These are phyloP conservation scores for Perognathus longimembris DNA, from an alignment of 2,113 vertebrate genomes.

Conservation along the genomic window DNA sequence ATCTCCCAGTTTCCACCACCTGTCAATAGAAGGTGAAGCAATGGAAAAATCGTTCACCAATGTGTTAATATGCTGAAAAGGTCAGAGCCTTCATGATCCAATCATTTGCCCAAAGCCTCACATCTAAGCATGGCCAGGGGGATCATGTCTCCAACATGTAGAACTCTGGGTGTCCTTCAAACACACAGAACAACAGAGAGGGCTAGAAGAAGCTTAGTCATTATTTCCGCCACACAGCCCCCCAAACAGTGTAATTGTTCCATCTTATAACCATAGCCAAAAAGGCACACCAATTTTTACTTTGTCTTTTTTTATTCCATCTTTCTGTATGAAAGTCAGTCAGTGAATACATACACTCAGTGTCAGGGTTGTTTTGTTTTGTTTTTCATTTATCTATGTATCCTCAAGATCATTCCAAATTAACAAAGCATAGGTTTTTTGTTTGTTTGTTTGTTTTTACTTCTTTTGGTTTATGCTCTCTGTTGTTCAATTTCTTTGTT, in stretches of 20 bases:
- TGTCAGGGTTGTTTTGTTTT: not conserved
- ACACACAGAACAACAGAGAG: too few relatives aligned
- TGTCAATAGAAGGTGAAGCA: too few relatives aligned
- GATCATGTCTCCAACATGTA: too few relatives aligned
- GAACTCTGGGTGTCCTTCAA: too few relatives aligned
- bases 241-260: not conserved
- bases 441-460: not conserved
- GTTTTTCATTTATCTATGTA: not conserved
- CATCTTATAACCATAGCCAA: not conserved
- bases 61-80: too few relatives aligned
- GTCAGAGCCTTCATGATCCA: too few relatives aligned
- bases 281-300: not conserved
- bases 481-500: not conserved
- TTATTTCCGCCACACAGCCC: not conserved
- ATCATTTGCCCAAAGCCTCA: too few relatives aligned
- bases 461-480: not conserved
- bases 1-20: too few relatives aligned
- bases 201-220: not conserved
- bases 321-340: not conserved
- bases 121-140: too few relatives aligned
- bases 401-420: not conserved
- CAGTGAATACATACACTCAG: not conserved
- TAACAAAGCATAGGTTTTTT: not conserved
- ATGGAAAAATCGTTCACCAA: too few relatives aligned
- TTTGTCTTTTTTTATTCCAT: not conserved